phyloP scores from a whole-genome alignment of 1,140 invertebrate genomes.

The Campoletis sonorensis region DNA sequence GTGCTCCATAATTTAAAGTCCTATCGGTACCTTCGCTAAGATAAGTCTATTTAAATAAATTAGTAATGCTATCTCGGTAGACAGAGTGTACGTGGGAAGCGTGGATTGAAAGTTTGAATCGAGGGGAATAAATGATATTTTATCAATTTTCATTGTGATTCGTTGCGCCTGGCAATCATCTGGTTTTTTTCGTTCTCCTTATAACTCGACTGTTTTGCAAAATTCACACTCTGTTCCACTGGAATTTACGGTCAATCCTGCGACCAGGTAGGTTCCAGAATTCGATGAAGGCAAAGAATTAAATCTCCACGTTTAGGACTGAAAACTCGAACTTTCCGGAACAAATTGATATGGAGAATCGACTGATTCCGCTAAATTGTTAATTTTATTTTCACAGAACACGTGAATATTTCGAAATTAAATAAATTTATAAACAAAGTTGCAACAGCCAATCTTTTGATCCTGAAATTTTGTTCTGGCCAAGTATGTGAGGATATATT shows the following conservation, averaged over 20 bases:
- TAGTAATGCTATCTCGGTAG: constrained; percentile 75
- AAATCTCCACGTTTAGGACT: too few relatives aligned
- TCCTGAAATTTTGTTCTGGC: not conserved
- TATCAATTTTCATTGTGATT: constrained; percentile 76
- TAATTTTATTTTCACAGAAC: not conserved
- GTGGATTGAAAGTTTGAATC: constrained; percentile 42
- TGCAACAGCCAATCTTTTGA: not conserved
- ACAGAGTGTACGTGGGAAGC: constrained; percentile 49
- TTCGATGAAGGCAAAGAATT: too few relatives aligned
- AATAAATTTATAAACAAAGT: not conserved
- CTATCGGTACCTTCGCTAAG: constrained; percentile 75
- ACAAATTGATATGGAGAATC: too few relatives aligned
- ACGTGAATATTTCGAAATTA: not conserved
- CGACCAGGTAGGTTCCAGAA: too few relatives aligned
- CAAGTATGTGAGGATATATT: not conserved
- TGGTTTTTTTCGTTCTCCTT: not conserved
- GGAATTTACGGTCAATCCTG: not conserved
- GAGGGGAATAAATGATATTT: constrained; percentile 75
- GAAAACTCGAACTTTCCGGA: too few relatives aligned
- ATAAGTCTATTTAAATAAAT: constrained; percentile 78
- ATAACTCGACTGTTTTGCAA: not conserved
- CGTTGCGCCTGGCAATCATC: constrained; percentile 60
- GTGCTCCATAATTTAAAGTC: constrained; percentile 75
- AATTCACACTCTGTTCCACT: constrained; percentile 8
- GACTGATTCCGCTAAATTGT: too few relatives aligned